Evolutionary conservation across 2,888 invertebrate genomes (phyloP).

Genomic region (Drosophila seclusa): DNA sequence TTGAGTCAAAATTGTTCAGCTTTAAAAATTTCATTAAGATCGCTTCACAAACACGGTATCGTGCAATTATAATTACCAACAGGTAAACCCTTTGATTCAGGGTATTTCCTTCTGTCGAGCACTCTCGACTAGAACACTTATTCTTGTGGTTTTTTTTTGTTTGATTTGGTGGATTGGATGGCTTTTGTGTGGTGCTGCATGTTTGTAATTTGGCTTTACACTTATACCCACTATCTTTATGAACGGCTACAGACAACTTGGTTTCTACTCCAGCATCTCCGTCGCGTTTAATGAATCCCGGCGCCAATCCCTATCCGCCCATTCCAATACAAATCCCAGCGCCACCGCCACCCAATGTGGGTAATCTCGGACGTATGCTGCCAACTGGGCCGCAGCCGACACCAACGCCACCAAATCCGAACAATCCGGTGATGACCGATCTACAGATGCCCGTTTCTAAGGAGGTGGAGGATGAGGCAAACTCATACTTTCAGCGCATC

Average conservation of each 20-base stretch:
- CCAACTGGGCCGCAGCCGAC: constrained; percentile 86
- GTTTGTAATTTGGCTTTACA: constrained; percentile 41
- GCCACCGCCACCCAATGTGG: constrained; percentile 87
- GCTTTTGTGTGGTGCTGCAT: constrained; percentile 25
- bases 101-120: neutral
- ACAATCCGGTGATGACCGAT: constrained; percentile 89
- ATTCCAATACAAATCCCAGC: constrained; percentile 85
- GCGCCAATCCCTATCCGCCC: constrained; percentile 91
- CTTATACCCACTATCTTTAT: constrained; percentile 41
- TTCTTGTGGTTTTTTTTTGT: neutral
- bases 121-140: neutral
- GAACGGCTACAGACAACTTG: constrained; percentile 85
- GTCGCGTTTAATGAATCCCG: constrained; percentile 90
- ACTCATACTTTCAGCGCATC: constrained; percentile 98
- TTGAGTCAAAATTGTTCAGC: neutral
- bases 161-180: neutral
- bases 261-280: constrained; percentile 94
- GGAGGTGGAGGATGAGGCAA: constrained; percentile 99
- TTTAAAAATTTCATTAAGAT: neutral
- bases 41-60: neutral
- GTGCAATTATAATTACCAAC: neutral
- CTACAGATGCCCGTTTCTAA: constrained; percentile 93
- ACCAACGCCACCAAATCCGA: constrained; percentile 81
- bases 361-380: constrained; percentile 89
- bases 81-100: neutral